Conservation (phyloP, 2,797 vertebrate species). For the Myotis findleyi region DNA sequence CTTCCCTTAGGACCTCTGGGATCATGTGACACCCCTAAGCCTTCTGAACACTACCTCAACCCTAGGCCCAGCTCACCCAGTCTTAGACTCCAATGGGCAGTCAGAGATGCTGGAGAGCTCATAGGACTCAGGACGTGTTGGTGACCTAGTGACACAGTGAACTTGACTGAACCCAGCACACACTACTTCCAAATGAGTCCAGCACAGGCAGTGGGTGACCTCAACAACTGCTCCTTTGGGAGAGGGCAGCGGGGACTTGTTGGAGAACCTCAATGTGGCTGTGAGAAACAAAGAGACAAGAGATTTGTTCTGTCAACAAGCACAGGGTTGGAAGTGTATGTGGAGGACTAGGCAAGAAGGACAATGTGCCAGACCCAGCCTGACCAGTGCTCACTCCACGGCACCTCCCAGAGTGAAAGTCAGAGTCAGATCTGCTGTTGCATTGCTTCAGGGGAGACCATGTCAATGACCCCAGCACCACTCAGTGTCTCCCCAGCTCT, state of each 20-base stretch:
- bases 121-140: neutral
- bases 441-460: neutral
- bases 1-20: neutral
- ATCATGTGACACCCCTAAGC: neutral
- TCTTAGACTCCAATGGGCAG: neutral
- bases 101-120: neutral
- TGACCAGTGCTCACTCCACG: neutral
- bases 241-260: neutral
- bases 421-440: neutral
- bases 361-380: neutral
- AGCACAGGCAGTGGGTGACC: neutral
- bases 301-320: neutral
- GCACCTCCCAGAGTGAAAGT: neutral
- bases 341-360: neutral
- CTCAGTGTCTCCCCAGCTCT: neutral
- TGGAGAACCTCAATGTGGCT: neutral
- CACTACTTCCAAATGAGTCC: neutral
- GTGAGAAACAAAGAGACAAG: neutral
- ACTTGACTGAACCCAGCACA: too few species aligned
- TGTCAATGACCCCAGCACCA: neutral
- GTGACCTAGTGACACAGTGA: neutral
- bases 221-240: neutral
- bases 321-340: neutral
- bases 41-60: neutral
- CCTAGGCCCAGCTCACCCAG: neutral